A percentile compares a stretch with the other conserved stretches of the same genome.
phyloP scores from a whole-genome alignment of 1,140 invertebrate genomes.

The Druon quercuslanigerum region DNA sequence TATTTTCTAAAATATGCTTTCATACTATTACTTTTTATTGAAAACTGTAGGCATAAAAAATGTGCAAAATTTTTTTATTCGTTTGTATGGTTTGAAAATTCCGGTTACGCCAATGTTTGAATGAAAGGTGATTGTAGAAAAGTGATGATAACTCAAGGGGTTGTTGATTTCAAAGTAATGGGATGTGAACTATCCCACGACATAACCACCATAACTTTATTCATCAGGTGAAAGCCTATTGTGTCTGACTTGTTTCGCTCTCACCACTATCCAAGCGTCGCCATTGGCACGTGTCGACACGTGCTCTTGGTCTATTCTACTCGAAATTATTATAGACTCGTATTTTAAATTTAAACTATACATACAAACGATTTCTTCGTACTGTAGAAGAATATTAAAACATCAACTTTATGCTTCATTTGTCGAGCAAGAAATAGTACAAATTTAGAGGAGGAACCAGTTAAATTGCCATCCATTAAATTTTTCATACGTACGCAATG shows the following conservation, averaged over 20 bases:
- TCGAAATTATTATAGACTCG: conserved; percentile 9
- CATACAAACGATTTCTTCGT: not conserved
- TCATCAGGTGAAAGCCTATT: conserved; percentile 46
- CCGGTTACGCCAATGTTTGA: not conserved
- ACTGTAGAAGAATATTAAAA: conserved; percentile 2
- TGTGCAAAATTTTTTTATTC: no score
- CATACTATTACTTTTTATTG: no score
- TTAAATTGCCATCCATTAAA: no score
- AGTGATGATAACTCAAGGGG: not conserved
- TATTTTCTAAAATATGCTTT: no score
- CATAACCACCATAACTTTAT: conserved; percentile 54
- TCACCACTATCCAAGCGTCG: conserved; percentile 26
- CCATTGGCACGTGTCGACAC: conserved; percentile 42
- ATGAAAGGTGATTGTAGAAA: not conserved
- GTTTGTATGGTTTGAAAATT: not conserved
- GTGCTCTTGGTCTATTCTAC: conserved; percentile 11
- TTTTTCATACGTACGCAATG: no score
- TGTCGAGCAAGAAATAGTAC: not conserved
- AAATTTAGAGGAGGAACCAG: not conserved
- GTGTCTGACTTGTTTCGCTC: conserved; percentile 33
- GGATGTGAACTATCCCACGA: conserved; percentile 68
- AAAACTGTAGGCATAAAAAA: no score
- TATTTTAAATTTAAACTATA: not conserved
- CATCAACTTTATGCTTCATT: not conserved
- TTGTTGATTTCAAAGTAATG: conserved; percentile 49